phyloP scores from a whole-genome alignment of 2,888 invertebrate species.

The Callinectes sapidus region DNA sequence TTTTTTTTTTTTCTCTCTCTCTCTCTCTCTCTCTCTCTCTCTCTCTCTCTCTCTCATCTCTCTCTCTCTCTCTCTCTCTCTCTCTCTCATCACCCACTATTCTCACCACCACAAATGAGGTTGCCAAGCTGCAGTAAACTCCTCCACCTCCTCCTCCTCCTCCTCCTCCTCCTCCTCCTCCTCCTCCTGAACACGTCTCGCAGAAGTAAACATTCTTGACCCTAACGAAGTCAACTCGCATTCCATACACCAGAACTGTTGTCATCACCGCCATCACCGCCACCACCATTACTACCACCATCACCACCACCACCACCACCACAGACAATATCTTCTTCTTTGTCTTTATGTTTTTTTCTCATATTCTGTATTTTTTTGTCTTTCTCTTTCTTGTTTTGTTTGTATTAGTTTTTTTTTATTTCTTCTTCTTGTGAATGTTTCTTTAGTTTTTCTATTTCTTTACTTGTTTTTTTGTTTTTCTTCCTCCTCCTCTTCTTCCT shows the following conservation, averaged over 20 bases:
- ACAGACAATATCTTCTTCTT: not conserved
- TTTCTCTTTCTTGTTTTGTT: not conserved
- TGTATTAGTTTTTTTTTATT: too few species aligned
- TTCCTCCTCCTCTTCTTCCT: not conserved
- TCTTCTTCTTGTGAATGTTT: not conserved
- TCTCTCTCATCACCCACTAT: conserved; percentile 26
- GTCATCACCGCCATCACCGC: conserved; percentile 34
- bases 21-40: not conserved
- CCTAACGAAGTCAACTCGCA: conserved; percentile 21
- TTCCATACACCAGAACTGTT: not conserved
- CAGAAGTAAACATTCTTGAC: not conserved
- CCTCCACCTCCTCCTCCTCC: not conserved
- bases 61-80: conserved; percentile 34
- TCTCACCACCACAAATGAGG: conserved; percentile 43
- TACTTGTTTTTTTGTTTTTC: not conserved
- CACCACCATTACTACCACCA: conserved; percentile 29
- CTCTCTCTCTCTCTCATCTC: conserved; percentile 13
- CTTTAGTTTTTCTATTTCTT: not conserved
- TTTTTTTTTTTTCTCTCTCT: too few species aligned
- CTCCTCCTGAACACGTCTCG: not conserved
- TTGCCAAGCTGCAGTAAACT: conserved; percentile 15
- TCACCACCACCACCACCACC: not conserved
- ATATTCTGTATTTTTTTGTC: not conserved
- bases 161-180: not conserved
- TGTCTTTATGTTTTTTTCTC: not conserved